Evolutionary conservation across 1,140 invertebrate species (phyloP).

Genomic region (Leucophenga varia): DNA sequence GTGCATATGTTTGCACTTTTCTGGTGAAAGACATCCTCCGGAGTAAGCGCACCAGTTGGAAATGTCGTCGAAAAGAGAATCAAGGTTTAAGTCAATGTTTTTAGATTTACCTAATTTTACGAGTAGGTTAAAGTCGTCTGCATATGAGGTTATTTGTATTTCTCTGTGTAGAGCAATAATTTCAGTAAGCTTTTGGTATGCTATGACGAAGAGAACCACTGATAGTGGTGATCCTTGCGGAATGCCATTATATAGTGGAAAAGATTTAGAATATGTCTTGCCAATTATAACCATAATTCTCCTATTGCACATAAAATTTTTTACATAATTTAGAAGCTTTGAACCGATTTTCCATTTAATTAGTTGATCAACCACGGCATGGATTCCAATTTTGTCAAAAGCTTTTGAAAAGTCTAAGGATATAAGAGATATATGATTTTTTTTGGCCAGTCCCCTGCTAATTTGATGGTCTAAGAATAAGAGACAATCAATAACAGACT

Average conservation of each 20-base stretch:
- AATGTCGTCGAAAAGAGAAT: constrained; percentile 6
- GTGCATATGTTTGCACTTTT: constrained; percentile 17
- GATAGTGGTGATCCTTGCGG: constrained; percentile 13
- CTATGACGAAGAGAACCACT: constrained; percentile 10
- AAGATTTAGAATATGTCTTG: constrained; percentile 6
- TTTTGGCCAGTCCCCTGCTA: neutral
- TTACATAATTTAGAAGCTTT: constrained; percentile 14
- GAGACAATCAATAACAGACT: constrained; percentile 14
- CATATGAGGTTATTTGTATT: constrained; percentile 6
- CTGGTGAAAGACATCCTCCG: constrained; percentile 1
- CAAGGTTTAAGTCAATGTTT: constrained; percentile 1
- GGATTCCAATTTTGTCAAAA: constrained; percentile 14
- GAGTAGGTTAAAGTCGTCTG: constrained; percentile 13
- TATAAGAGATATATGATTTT: constrained; percentile 15
- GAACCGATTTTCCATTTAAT: constrained; percentile 15
- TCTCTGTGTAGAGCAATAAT: constrained; percentile 11
- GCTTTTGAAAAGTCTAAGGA: constrained; percentile 19
- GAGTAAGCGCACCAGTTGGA: constrained; percentile 6
- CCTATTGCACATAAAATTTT: constrained; percentile 14
- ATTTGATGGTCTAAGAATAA: constrained; percentile 13
- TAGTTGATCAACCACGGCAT: constrained; percentile 12
- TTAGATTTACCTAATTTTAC: constrained; percentile 1
- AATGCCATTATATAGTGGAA: constrained; percentile 8
- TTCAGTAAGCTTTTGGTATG: constrained; percentile 7
- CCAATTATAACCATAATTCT: constrained; percentile 7